These are phyloP conservation scores for Erethizon dorsatum DNA, from an alignment of 2,797 vertebrate species.

Conservation along the genomic window DNA sequence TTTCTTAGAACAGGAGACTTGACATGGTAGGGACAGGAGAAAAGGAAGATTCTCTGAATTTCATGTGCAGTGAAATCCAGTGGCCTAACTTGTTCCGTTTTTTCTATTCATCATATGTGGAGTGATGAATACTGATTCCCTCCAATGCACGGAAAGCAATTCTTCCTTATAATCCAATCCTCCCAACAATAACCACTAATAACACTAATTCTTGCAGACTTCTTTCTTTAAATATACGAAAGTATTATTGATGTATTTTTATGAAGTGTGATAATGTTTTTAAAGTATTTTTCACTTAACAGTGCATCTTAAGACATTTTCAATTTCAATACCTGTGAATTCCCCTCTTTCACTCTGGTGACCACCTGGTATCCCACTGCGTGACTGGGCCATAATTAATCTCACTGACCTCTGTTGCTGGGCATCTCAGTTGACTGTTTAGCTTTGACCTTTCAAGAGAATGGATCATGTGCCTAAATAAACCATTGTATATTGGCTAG, in stretches of 20 bases:
- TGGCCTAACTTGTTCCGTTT: background rate
- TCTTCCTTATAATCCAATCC: background rate
- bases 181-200: background rate
- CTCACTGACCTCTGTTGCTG: constrained; percentile 16
- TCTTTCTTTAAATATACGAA: background rate
- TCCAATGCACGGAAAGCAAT: background rate
- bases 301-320: constrained; percentile 25
- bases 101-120: background rate
- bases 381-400: background rate
- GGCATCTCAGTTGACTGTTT: background rate
- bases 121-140: background rate
- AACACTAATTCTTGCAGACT: background rate
- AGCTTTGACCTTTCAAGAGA: constrained; percentile 27
- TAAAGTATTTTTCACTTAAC: background rate
- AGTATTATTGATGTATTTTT: constrained; percentile 14
- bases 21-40: background rate
- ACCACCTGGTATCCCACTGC: background rate
- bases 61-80: background rate
- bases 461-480: background rate
- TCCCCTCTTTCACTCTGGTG: background rate
- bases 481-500: background rate
- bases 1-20: constrained; percentile 2
- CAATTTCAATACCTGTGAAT: background rate
- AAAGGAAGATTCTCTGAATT: background rate
- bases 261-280: background rate